Base-by-base conservation (phyloP, 1,140 invertebrate genomes). In the Pseudobourletiella spinata region DNA sequence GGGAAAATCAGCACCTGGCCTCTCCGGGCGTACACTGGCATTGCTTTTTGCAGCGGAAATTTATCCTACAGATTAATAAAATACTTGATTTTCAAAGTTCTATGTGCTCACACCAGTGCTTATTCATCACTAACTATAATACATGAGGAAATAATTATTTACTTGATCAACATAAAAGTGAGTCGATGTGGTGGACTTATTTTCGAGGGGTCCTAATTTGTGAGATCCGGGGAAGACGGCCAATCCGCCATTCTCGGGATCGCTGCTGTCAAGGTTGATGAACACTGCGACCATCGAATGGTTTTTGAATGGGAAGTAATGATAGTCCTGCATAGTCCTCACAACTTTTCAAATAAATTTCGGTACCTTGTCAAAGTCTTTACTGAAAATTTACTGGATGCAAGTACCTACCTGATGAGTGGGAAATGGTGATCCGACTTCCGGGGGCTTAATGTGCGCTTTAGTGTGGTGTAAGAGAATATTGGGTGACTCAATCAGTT, bases 181-280 rank as follows among this genome's bases (percentile, higher is more conserved):
- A n/a, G 60, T 61, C 2, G 77, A 72, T 2, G 75, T 76, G 50
- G 76, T 75, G 0, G 78, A 79, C 2, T 77, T 72, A 64, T 83
- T 81, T 60, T 79, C 72, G 28, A 78, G 75, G 0, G 83, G 81
- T 1, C 83, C 82, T 0, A 82, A 68, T 65, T 80, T 80, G 65
- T 84, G 83, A 35, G 82, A 83, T 0, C 81, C 81, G 0, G 82
- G 82, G 68, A 82, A 84, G 18, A 84, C 78, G 42, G 78, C 81
- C 25, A 84, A 71, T 0, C 81, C 81, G 1, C 83, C 83, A 64
- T 84, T 84, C 59, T 81, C 78, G 0, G 80, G 76, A 18, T 76
- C 76, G 2, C 80, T 78, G 28, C 80, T 80, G 64, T 84, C 81
- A 51, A 84, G 62, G 67, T 83, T 79, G 8, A 84, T 71, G 66